Conservation (phyloP, 2,888 invertebrate species). For the Eilema depressum region DNA sequence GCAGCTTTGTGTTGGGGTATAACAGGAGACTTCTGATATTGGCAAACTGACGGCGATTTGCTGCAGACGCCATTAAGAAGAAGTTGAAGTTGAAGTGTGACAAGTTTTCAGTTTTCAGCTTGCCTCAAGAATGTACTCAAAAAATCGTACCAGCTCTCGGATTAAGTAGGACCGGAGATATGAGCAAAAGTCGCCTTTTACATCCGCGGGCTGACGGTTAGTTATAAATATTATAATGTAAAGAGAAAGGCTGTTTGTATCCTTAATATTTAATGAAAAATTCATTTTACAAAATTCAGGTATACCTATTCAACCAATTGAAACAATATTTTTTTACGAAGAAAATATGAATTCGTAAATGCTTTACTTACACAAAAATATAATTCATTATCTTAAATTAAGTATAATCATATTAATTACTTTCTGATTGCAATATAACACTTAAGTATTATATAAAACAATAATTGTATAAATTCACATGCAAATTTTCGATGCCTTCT, state of each 20-base stretch:
- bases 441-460: constrained; percentile 33
- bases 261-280: constrained; percentile 80
- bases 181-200: too few species aligned
- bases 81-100: too few species aligned
- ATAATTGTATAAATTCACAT: constrained; percentile 20
- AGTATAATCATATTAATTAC: constrained; percentile 37
- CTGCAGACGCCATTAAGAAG: too few species aligned
- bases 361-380: constrained; percentile 67
- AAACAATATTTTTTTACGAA: constrained; percentile 63
- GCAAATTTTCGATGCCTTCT: background rate
- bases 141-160: too few species aligned
- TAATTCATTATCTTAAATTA: constrained; percentile 51
- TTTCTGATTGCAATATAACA: constrained; percentile 24
- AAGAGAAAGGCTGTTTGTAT: constrained; percentile 52
- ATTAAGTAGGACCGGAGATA: too few species aligned
- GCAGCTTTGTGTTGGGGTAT: too few species aligned
- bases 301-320: constrained; percentile 72
- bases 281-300: constrained; percentile 82
- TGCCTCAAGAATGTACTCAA: too few species aligned
- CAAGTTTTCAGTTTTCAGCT: too few species aligned
- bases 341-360: constrained; percentile 67
- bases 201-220: too few species aligned
- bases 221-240: too few species aligned
- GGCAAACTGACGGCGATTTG: too few species aligned
- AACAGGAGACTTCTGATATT: too few species aligned